A percentile compares a stretch with the other conserved stretches of the same genome.
Evolutionary conservation across 1,140 invertebrate species (phyloP).

Genomic region (Bicyclus anynana): DNA sequence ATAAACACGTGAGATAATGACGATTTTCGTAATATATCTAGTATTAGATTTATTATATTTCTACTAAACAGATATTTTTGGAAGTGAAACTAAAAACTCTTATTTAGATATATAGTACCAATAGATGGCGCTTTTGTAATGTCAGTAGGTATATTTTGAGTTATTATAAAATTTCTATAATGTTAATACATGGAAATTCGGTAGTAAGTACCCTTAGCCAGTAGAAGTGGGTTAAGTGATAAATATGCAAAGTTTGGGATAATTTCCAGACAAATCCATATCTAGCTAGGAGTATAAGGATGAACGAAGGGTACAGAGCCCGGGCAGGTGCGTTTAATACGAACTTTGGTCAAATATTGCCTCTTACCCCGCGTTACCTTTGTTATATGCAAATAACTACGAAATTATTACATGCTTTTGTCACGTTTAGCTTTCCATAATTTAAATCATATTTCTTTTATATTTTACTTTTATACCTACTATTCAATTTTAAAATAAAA

Average conservation of each 20-base stretch:
- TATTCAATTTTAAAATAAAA: too few relatives aligned
- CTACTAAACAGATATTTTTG: too few relatives aligned
- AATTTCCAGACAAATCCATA: conserved; percentile 51
- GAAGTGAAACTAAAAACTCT: too few relatives aligned
- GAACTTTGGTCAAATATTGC: conserved; percentile 46
- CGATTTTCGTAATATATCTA: too few relatives aligned
- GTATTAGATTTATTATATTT: too few relatives aligned
- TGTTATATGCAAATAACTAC: neutral
- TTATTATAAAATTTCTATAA: neutral
- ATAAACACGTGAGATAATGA: too few relatives aligned
- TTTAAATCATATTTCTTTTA: too few relatives aligned
- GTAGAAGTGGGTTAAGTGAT: conserved; percentile 38
- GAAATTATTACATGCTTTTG: neutral
- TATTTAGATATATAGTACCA: too few relatives aligned
- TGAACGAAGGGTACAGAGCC: conserved; percentile 40
- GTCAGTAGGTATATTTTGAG: too few relatives aligned
- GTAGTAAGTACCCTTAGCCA: neutral
- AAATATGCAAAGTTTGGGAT: conserved; percentile 57
- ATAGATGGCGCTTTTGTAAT: too few relatives aligned
- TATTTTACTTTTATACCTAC: too few relatives aligned
- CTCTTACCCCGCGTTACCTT: conserved; percentile 18
- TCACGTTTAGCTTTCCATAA: too few relatives aligned
- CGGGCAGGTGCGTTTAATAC: conserved; percentile 49
- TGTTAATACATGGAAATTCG: neutral
- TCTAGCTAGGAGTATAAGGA: conserved; percentile 45